These are phyloP conservation scores for Acridotheres tristis DNA, from an alignment of 2,797 vertebrate genomes.

Conservation along the genomic window DNA sequence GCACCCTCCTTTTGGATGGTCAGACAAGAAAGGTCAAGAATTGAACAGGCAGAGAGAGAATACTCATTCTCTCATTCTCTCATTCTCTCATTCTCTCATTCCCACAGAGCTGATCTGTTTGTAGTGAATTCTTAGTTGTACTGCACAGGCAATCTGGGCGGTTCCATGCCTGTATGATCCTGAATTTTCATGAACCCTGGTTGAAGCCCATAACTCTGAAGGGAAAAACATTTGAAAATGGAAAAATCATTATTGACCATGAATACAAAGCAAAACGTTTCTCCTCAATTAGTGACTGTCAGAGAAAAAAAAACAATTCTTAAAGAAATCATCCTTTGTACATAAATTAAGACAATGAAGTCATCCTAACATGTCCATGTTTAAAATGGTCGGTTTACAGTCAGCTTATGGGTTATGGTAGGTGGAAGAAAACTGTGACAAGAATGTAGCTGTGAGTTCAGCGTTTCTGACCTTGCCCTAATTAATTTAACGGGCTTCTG, in stretches of 20 bases:
- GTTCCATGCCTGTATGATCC: not conserved
- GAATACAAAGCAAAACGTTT: not conserved
- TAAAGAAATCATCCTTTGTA: not conserved
- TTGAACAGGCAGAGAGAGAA: not conserved
- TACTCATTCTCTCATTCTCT: not conserved
- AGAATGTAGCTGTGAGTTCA: constrained; percentile 36
- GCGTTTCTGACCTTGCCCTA: constrained; percentile 20
- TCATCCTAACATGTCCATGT: not conserved
- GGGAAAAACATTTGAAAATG: not conserved
- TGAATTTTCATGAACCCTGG: not conserved
- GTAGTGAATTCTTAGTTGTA: not conserved
- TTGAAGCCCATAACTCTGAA: not conserved
- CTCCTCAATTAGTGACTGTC: not conserved
- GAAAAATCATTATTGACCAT: not conserved
- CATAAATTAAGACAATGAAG: not conserved
- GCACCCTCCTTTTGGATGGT: not conserved
- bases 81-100: not conserved
- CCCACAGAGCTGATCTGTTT: not conserved
- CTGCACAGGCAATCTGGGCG: not conserved
- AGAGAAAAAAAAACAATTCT: not conserved
- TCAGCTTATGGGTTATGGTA: not conserved
- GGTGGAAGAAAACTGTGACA: constrained; percentile 21
- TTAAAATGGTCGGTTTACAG: not conserved
- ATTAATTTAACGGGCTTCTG: constrained; percentile 48
- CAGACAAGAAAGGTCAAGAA: not conserved